These are phyloP conservation scores for Lasioglossum albipes DNA, from an alignment of 1,140 invertebrate species.

Conservation along the genomic window DNA sequence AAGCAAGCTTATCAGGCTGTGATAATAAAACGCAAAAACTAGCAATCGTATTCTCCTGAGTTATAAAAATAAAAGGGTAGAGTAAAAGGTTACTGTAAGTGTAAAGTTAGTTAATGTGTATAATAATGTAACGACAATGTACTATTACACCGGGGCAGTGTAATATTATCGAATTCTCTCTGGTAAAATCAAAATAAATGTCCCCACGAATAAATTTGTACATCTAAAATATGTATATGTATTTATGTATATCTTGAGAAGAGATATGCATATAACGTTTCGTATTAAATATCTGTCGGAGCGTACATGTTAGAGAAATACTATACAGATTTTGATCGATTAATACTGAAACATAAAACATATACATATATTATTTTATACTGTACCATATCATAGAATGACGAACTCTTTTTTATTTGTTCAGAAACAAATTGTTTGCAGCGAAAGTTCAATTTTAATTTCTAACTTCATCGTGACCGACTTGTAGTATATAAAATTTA, in stretches of 20 bases:
- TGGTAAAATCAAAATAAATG: slow-evolving; percentile 24
- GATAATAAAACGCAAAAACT: slow-evolving; percentile 66
- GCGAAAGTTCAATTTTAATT: neutral
- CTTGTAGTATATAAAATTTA: neutral
- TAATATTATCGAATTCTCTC: neutral
- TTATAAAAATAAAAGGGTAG: slow-evolving; percentile 44
- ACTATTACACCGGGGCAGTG: slow-evolving; percentile 32
- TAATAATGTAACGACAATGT: slow-evolving; percentile 23
- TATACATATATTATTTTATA: neutral
- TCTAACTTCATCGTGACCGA: neutral
- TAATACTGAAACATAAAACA: slow-evolving; percentile 14
- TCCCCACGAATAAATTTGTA: neutral
- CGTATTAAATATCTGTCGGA: slow-evolving; percentile 2
- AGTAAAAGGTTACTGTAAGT: slow-evolving; percentile 43
- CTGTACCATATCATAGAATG: neutral
- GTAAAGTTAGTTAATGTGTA: slow-evolving; percentile 48
- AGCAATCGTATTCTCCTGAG: slow-evolving; percentile 67
- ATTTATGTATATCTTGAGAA: slow-evolving; percentile 5
- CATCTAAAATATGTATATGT: slow-evolving; percentile 4
- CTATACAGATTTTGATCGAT: neutral
- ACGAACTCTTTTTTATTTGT: slow-evolving; percentile 2
- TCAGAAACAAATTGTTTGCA: slow-evolving; percentile 6
- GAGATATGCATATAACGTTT: neutral
- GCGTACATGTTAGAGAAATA: neutral
- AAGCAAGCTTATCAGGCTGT: slow-evolving; percentile 52